These are phyloP conservation scores for Idaea aversata DNA, from an alignment of 2,888 invertebrate species.

Conservation along the genomic window DNA sequence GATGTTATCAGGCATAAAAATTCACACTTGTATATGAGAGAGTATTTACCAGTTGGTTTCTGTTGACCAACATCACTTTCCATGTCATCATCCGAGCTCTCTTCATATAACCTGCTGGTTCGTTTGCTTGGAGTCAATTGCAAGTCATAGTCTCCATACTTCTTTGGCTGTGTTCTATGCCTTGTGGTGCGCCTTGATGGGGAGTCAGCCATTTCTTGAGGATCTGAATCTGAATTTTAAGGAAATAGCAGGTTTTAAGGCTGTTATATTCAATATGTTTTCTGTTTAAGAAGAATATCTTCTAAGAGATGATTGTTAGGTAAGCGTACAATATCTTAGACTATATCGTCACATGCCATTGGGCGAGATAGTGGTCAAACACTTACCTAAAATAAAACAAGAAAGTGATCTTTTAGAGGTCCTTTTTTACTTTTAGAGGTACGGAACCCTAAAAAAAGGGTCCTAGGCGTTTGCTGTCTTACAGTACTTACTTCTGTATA, in stretches of 20 bases:
- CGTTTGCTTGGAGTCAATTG: constrained; percentile 47
- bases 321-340: too few relatives aligned
- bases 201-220: constrained; percentile 24
- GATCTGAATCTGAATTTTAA: constrained; percentile 6
- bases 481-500: too few relatives aligned
- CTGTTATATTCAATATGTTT: background rate
- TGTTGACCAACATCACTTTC: constrained; percentile 32
- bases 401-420: too few relatives aligned
- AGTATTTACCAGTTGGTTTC: constrained; percentile 57
- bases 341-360: too few relatives aligned
- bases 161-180: constrained; percentile 58
- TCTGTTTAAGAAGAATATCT: background rate
- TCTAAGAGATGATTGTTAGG: background rate
- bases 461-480: too few relatives aligned
- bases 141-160: constrained; percentile 57
- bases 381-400: too few relatives aligned
- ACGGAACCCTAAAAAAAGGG: too few relatives aligned
- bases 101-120: constrained; percentile 34
- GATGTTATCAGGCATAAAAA: too few relatives aligned
- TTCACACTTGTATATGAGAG: background rate
- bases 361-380: too few relatives aligned
- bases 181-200: constrained; percentile 56
- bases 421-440: too few relatives aligned
- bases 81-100: constrained; percentile 49
- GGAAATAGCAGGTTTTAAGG: background rate